These are phyloP conservation scores for Eueides isabella DNA, from an alignment of 1,140 invertebrate genomes.

Conservation along the genomic window DNA sequence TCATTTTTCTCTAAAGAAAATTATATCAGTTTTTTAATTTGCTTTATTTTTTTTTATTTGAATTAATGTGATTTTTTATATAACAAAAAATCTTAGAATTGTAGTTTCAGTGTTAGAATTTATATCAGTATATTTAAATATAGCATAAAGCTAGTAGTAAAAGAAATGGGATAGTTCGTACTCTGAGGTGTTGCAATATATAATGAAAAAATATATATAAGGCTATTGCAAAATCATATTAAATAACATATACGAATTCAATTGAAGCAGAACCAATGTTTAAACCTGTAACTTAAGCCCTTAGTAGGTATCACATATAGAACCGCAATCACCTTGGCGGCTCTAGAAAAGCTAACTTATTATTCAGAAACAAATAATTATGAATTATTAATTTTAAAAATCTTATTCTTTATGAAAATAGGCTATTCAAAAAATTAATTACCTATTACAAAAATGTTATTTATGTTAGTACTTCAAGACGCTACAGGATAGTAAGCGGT, in stretches of 20 bases:
- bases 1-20: neutral
- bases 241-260: constrained; percentile 21
- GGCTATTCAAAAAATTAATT: no score
- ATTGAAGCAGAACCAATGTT: constrained; percentile 23
- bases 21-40: neutral
- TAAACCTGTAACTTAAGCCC: constrained; percentile 21
- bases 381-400: neutral
- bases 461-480: no score
- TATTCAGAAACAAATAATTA: constrained; percentile 10
- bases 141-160: no score
- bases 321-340: constrained; percentile 32
- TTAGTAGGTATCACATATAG: constrained; percentile 19
- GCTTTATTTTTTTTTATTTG: neutral
- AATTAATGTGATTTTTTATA: no score
- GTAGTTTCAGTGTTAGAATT: neutral
- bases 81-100: neutral
- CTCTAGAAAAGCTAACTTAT: constrained; percentile 32
- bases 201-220: constrained; percentile 1
- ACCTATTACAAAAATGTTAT: no score
- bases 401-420: no score
- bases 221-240: constrained; percentile 16
- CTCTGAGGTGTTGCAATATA: neutral
- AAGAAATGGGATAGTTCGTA: neutral
- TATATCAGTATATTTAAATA: no score
- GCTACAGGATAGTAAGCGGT: no score